Percentiles rank a stretch among this genome's conserved stretches.
Evolutionary conservation across 2,797 vertebrate genomes (phyloP).

Genomic region (Melanotaenia nigrans): DNA sequence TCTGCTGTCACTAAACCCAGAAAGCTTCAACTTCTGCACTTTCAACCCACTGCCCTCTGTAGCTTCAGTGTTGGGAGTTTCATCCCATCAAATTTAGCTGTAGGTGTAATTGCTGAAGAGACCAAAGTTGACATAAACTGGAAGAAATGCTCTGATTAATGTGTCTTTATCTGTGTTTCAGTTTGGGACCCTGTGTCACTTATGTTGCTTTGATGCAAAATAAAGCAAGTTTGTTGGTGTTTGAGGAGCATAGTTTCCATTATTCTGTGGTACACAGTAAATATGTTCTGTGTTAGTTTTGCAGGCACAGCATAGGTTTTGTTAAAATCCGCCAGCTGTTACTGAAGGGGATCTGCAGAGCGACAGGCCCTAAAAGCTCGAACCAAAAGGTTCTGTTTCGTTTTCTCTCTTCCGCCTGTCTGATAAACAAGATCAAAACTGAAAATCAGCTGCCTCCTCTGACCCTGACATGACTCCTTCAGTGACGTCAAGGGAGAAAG

Average conservation of each 20-base stretch:
- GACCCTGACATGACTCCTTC: constrained; percentile 33
- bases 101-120: constrained; percentile 27
- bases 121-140: constrained; percentile 15
- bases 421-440: neutral
- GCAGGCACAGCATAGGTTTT: neutral
- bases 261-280: constrained; percentile 5
- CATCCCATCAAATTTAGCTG: constrained; percentile 30
- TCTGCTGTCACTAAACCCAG: constrained; percentile 27
- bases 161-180: constrained; percentile 19
- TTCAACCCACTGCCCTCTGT: constrained; percentile 21
- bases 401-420: neutral
- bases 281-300: neutral
- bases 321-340: neutral
- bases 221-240: constrained; percentile 50
- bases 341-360: neutral
- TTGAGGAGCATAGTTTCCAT: constrained; percentile 15
- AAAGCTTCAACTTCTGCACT: constrained; percentile 25
- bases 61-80: constrained; percentile 22
- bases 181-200: constrained; percentile 17
- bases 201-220: constrained; percentile 50
- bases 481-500: constrained; percentile 21
- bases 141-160: constrained; percentile 23
- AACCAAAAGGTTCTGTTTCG: neutral
- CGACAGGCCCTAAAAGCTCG: neutral
- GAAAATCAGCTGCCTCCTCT: constrained; percentile 1